Evolutionary conservation across 2,113 vertebrate genomes (phyloP), one percentile per base, ranked within the genome.

Genomic region (Anarhynchus alexandrinus): DNA sequence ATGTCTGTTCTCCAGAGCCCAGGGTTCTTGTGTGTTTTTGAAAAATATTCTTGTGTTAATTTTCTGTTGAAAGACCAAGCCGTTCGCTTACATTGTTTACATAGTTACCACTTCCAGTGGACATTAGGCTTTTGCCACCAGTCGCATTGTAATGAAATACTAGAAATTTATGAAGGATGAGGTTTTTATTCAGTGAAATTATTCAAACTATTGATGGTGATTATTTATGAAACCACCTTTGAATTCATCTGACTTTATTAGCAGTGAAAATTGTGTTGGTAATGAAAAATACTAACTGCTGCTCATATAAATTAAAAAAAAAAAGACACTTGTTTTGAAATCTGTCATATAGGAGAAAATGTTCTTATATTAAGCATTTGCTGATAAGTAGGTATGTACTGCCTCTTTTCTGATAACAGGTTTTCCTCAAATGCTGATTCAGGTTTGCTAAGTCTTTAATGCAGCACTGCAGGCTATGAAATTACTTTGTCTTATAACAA

Each of bases 401-500:
- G 73, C 64, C 47, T 71, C 27, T 93, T 40, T 72, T 86, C 88
- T 76, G 92, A 71, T 92, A 94, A 78, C 72, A 84, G 61, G 34
- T 45, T 96, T 84, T 69, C 34, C 57, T 86, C 69, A 92, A 57
- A 74, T 71, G 88, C 81, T 92, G 93, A 95, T 94, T 93, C 91
- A 95, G 73, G 32, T 72, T 91, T 92, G 47, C 71, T 61, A 84
- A 92, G 82, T 54, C 52, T 95, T 92, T 57, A 92, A 86, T 1
- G 6, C 30, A 84, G 80, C 17, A 40, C 69, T 87, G 69, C 57
- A 92, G 95, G 92, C 86, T 72, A 67, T 72, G 91, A 91, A 94
- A 92, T 94, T 66, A 79, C 77, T 93, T 96, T 92, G 88, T 93
- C 36, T 79, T 93, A 51, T 19, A 91, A 88, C 55, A 87, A 89